Evolutionary conservation across 2,888 invertebrate species (phyloP), one percentile per base, ranked within the genome.

Genomic region (Parnassius mnemosyne): DNA sequence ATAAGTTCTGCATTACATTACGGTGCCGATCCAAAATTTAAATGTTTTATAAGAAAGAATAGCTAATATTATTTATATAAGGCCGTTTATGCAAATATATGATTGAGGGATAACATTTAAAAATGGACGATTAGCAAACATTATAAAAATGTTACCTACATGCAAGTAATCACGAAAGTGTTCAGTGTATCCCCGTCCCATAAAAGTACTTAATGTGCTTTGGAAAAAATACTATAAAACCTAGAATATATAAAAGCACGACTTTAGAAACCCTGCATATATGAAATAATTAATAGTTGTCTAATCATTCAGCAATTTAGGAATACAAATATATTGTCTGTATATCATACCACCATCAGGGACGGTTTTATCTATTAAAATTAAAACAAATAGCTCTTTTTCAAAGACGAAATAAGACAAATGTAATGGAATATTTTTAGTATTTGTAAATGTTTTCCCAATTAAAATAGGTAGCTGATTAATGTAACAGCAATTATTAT

Each of bases 111-210:
- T 70, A 74, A 68, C 69, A 56, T 56, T 65, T 47, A 68, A 65
- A 78, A 77, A 79, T 77, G 75, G 75, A 70, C 69, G 69, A 74
- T 77, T 74, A 78, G 79, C 78, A 78, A 81, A 78, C 73, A 74
- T 75, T 77, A 74, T 71, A 72, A 70, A 16, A 71, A 76, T 70
- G 65, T 74, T 73, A 77, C 69, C 76, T 77, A 80, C 71, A 78
- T 78, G 77, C 75, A 69, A 74, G 57, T 59, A 58, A 53, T 41
- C 44, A 13, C 12, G 52, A 52, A 41, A 56, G n/a, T 20, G 10
- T 34, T 42, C 13, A 46, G 41, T 34, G 46, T 49, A 51, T 16
- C 10, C 16, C 46, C 44, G 43, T 43, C 53, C 34, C 46, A 12
- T 46, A n/a, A 13, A 49, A 49, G 9, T 49, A 49, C 3, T 7